phyloP scores from a whole-genome alignment of 2,888 invertebrate genomes.

The Nephrotoma appendiculata region DNA sequence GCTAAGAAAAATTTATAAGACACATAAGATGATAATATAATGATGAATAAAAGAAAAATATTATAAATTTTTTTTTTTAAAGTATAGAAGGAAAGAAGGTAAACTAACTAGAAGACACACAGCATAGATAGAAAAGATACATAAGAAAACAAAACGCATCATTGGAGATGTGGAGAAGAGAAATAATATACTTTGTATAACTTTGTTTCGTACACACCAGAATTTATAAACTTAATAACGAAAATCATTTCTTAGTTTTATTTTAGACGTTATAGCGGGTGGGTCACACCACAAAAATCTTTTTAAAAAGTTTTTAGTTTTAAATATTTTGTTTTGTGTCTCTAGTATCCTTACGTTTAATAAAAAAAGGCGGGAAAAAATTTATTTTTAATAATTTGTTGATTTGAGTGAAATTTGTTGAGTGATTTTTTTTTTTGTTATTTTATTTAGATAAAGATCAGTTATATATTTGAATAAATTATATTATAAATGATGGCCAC shows the following conservation, averaged over 20 bases:
- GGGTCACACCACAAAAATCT: neutral
- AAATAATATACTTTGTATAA: neutral
- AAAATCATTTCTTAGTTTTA: neutral
- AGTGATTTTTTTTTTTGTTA: neutral
- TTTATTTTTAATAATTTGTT: too few species aligned
- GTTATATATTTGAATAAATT: neutral
- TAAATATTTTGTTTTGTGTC: neutral
- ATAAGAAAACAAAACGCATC: neutral
- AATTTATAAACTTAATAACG: neutral
- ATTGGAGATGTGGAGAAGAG: neutral
- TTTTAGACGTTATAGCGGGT: neutral
- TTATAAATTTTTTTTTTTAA: neutral
- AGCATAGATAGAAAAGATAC: neutral
- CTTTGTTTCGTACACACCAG: neutral
- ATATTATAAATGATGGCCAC: neutral
- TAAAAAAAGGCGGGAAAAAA: neutral
- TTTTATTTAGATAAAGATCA: neutral
- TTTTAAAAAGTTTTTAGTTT: neutral
- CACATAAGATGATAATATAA: neutral
- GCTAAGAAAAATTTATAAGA: neutral
- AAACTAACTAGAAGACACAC: neutral
- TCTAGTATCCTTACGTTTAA: neutral
- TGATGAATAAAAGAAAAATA: neutral
- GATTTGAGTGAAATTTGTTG: too few species aligned
- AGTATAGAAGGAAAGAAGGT: neutral